These are phyloP conservation scores for Tillus elongatus DNA, from an alignment of 2,888 invertebrate species.

Conservation along the genomic window DNA sequence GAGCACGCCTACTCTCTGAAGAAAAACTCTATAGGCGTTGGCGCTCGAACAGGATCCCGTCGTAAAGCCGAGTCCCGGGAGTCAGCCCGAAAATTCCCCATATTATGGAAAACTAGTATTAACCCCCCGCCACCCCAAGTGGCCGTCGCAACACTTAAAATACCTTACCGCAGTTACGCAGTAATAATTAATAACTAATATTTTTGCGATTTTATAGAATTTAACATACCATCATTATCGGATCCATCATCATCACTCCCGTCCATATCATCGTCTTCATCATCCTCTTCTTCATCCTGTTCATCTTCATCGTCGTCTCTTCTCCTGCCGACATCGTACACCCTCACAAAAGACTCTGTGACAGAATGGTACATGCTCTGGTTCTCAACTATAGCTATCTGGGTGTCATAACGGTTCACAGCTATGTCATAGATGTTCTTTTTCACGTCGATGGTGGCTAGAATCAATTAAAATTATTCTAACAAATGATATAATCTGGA, in stretches of 20 bases:
- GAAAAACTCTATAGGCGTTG: too few relatives aligned
- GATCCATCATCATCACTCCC: constrained; percentile 54
- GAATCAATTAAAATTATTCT: constrained; percentile 29
- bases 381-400: constrained; percentile 87
- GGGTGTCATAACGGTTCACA: constrained; percentile 74
- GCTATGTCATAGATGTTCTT: constrained; percentile 79
- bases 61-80: too few relatives aligned
- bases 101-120: too few relatives aligned
- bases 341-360: constrained; percentile 80
- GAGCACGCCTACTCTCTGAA: too few relatives aligned
- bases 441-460: constrained; percentile 89
- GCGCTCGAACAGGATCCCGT: too few relatives aligned
- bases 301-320: constrained; percentile 85
- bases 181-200: too few relatives aligned
- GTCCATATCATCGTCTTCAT: constrained; percentile 51
- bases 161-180: too few relatives aligned
- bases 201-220: constrained; percentile 10
- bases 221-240: constrained; percentile 35
- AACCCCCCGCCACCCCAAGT: too few relatives aligned
- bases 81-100: too few relatives aligned
- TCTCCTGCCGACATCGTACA: constrained; percentile 86
- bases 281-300: constrained; percentile 55
- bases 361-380: constrained; percentile 72
- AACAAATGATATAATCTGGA: too few relatives aligned
- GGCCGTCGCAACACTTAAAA: too few relatives aligned